Base-by-base conservation (phyloP, 1,140 invertebrate species). In the Zophobas morio region DNA sequence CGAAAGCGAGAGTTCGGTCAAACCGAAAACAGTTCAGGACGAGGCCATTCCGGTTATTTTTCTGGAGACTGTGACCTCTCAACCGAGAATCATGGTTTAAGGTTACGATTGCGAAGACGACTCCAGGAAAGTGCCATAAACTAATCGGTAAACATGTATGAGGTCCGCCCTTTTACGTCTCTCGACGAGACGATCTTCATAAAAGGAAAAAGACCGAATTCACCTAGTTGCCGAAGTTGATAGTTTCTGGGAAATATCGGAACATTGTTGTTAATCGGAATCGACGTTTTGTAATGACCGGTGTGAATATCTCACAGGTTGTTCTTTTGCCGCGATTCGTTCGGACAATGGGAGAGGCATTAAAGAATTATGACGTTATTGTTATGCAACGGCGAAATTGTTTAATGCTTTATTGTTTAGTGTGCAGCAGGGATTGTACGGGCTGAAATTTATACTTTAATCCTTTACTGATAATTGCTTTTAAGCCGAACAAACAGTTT, bases 361-460 rank as follows among this genome's bases (percentile, higher is more conserved):
- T 36, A 60, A 60, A 60, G 36, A 60, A 60, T 60, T 35, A 60
- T 60, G 56, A 60, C 56, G 36, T 60, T 60, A 66, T 66, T 66
- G 60, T 66, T 66, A 66, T 42, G 60, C 60, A 66, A 66, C n/a
- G 33, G 33, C 37, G 20, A 33, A 66, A 66, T 66, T 66, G 60
- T 40, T 42, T 33, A 60, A 57, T 57, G 54, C 34, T 51, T 51
- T 51, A 51, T 51, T 35, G 54, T 32, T 56, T 33, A 35, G 36
- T 60, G 56, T 35, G 36, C 33, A 8, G 32, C 20, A 54, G 33
- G n/a, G 35, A 60, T 37, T 36, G 34, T 6, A 60, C 34, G 6
- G 39, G 39, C n/a, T 66, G 60, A 66, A 66, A 66, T 66, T 66
- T 66, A 42, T 46, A 66, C 37, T 66, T 66, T 66, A 66, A 66